These are phyloP conservation scores for Chelonia mydas DNA, from an alignment of 2,797 vertebrate genomes.

Conservation along the genomic window DNA sequence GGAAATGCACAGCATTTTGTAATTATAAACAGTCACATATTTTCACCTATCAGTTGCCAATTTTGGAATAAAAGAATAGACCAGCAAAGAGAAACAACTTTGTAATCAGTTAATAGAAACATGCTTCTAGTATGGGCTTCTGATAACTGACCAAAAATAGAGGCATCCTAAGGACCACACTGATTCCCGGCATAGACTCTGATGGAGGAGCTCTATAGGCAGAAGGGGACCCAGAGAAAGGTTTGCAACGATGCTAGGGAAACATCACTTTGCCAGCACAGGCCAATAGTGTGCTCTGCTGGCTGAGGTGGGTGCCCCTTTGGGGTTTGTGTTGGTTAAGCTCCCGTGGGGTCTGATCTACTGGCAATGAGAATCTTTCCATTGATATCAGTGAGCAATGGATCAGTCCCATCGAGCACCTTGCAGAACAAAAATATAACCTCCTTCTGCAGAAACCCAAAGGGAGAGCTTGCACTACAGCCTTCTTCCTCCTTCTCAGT, in stretches of 20 bases:
- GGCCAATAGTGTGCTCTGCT: accelerated
- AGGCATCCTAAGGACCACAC: slow-evolving; percentile 34
- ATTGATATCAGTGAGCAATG: not conserved
- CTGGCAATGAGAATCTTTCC: not conserved
- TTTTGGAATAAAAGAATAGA: slow-evolving; percentile 75
- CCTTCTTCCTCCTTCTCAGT: not conserved
- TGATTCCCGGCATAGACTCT: slow-evolving; percentile 37
- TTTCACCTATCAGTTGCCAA: slow-evolving; percentile 73
- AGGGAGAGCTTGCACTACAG: slow-evolving; percentile 45
- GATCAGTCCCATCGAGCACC: not conserved
- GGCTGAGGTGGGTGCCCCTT: not conserved
- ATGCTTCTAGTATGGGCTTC: slow-evolving; percentile 58
- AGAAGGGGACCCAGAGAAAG: slow-evolving; percentile 20
- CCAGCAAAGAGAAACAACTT: slow-evolving; percentile 74
- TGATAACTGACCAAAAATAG: slow-evolving; percentile 68
- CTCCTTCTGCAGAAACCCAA: slow-evolving; percentile 21
- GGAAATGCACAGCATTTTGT: slow-evolving; percentile 71
- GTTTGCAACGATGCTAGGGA: slow-evolving; percentile 21
- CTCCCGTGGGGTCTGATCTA: slow-evolving; percentile 4
- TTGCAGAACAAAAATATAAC: not conserved
- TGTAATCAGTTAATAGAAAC: slow-evolving; percentile 75
- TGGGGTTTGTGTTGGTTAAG: not conserved
- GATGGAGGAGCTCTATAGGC: slow-evolving; percentile 19
- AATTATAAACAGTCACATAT: slow-evolving; percentile 70
- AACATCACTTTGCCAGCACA: not conserved